A percentile compares a stretch with the other conserved stretches of the same genome.
These are phyloP conservation scores for Porphyrio hochstetteri DNA, from an alignment of 2,113 vertebrate genomes.

Conservation along the genomic window DNA sequence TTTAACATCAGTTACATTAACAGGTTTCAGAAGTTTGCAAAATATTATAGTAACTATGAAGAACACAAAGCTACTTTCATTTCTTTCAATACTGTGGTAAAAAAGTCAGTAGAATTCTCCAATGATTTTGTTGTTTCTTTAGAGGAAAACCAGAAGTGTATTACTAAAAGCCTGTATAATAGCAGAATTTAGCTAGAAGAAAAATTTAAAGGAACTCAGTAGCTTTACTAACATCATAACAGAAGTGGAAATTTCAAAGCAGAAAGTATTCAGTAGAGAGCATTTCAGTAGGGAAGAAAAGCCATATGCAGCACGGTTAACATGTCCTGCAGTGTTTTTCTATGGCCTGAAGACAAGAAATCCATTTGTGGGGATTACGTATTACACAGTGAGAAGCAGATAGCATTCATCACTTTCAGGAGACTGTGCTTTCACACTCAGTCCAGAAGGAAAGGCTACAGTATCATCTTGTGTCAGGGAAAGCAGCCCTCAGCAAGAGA, in stretches of 20 bases:
- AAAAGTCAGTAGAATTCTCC: neutral
- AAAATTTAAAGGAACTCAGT: neutral
- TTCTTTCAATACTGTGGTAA: neutral
- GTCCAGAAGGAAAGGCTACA: neutral
- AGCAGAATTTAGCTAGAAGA: neutral
- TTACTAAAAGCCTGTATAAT: neutral
- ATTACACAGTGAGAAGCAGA: neutral
- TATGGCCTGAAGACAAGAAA: neutral
- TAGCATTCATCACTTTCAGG: neutral
- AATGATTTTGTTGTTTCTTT: neutral
- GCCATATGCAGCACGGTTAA: rapidly evolving
- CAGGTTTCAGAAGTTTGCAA: neutral
- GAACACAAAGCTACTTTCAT: neutral
- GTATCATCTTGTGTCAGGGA: rapidly evolving
- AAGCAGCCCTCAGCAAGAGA: rapidly evolving
- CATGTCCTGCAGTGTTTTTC: neutral
- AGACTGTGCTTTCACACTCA: neutral
- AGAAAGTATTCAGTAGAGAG: neutral
- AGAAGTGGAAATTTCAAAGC: neutral
- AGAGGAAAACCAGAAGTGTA: neutral
- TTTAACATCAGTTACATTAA: neutral
- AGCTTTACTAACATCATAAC: neutral
- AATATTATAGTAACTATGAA: neutral
- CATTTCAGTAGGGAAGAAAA: neutral
- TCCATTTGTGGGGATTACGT: neutral